These are phyloP conservation scores for Gonocerus acuteangulatus DNA, from an alignment of 2,888 invertebrate species.

Conservation along the genomic window DNA sequence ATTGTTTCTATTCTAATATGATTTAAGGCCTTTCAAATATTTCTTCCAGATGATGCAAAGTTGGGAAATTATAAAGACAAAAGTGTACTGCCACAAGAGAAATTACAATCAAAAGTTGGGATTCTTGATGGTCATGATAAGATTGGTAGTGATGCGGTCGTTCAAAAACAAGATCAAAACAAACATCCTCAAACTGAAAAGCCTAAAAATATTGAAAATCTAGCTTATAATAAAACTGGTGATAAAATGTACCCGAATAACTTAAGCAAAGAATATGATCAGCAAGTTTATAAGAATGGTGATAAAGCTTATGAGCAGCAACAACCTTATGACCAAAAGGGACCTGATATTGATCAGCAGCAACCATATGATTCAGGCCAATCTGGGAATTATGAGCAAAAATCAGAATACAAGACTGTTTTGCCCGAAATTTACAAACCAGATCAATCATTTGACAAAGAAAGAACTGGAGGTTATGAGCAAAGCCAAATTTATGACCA, in stretches of 20 bases:
- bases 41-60: constrained; percentile 17
- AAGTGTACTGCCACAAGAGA: neutral
- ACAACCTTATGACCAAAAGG: no score
- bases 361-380: no score
- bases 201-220: neutral
- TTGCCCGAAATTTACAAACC: neutral
- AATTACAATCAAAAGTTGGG: neutral
- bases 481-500: neutral
- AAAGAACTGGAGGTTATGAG: neutral
- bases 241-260: no score
- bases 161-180: neutral
- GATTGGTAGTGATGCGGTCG: neutral
- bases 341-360: no score
- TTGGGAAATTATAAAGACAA: constrained; percentile 7
- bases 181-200: neutral
- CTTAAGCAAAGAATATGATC: no score
- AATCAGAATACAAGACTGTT: no score
- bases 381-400: no score
- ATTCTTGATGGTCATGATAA: neutral
- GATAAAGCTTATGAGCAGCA: no score
- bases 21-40: neutral
- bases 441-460: constrained; percentile 1
- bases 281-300: no score
- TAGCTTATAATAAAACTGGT: neutral
- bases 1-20: neutral